Base-by-base conservation (phyloP, 2,113 vertebrate species). In the Cyanistes caeruleus region DNA sequence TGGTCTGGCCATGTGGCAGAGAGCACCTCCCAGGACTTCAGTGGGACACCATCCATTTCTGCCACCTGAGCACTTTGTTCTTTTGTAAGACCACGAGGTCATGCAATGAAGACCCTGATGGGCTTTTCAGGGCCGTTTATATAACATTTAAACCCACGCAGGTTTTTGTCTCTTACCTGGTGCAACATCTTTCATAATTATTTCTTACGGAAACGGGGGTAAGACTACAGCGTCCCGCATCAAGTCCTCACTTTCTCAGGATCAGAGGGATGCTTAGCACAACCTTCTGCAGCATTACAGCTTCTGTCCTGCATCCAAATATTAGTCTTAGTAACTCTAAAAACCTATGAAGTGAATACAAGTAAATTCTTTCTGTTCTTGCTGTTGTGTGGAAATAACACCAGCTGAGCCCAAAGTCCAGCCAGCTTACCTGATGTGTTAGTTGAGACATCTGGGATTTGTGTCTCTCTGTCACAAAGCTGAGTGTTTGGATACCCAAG, bases 1-100 rank as follows among this genome's bases (percentile, higher is more conserved):
- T 41, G 14, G 9, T 56, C 60, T 67, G n/a, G 4, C 37, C 1
- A 0, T 10, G 6, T 9, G 35, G 30, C 28, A 56, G 25, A 49
- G 33, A 53, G 59, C 33, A 72, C 7, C 19, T 44, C 24, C 18
- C 43, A 62, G 41, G 23, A 31, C 27, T 63, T 70, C 41, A n/a
- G 27, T 15, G 24, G 15, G 19, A 59, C 1, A 6, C 5, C 3
- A 2, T 39, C 30, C 63, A 1, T 39, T 90, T 92, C n/a, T 21
- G 5, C 24, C 3, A 1, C 35, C 23, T 24, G 20, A 80, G 7
- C 23, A 21, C 7, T 60, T 87, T 59, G 9, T 33, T 85, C 48
- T 64, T 51, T 15, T 53, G 22, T 58, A 3, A 3, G 37, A 33
- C 7, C 10, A 15, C 4, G 8, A 2, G 13, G 13, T 62, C 44